phyloP scores from a whole-genome alignment of 2,113 vertebrate genomes.

The Rhodinocichla rosea region DNA sequence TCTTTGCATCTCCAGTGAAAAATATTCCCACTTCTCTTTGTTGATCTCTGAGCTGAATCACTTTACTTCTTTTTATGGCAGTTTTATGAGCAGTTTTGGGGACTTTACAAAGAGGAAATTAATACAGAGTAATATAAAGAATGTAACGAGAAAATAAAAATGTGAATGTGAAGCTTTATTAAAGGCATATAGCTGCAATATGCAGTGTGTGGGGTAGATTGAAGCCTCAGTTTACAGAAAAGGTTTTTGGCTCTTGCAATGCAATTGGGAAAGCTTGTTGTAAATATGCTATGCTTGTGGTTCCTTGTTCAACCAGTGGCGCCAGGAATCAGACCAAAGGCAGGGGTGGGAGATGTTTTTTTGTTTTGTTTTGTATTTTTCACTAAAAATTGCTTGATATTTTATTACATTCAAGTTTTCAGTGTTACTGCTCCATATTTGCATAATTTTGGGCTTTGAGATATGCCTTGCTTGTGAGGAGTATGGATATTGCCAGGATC shows the following conservation, averaged over 20 bases:
- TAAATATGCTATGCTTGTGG: slow-evolving; percentile 62
- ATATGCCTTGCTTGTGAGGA: neutral
- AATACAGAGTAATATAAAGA: neutral
- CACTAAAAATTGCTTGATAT: neutral
- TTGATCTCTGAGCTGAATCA: slow-evolving; percentile 7
- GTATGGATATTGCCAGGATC: neutral
- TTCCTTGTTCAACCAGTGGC: slow-evolving; percentile 62
- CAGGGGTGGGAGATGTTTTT: neutral
- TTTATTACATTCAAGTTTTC: slow-evolving; percentile 36
- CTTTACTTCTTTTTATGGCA: slow-evolving; percentile 21
- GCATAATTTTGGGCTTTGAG: slow-evolving; percentile 25
- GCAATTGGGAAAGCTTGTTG: slow-evolving; percentile 44
- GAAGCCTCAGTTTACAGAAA: slow-evolving; percentile 17
- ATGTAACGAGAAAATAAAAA: neutral
- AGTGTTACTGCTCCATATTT: slow-evolving; percentile 19
- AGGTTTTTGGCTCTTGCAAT: neutral
- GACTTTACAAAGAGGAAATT: slow-evolving; percentile 32
- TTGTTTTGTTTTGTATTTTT: neutral
- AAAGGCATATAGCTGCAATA: neutral
- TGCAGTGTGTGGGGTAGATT: neutral
- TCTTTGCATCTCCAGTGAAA: neutral
- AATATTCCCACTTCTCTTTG: neutral
- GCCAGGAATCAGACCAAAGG: slow-evolving; percentile 16
- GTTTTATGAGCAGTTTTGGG: neutral
- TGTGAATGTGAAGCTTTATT: neutral